Evolutionary conservation across 2,888 invertebrate genomes (phyloP), one percentile per base, ranked within the genome.

Genomic region (Archips crataeganus): DNA sequence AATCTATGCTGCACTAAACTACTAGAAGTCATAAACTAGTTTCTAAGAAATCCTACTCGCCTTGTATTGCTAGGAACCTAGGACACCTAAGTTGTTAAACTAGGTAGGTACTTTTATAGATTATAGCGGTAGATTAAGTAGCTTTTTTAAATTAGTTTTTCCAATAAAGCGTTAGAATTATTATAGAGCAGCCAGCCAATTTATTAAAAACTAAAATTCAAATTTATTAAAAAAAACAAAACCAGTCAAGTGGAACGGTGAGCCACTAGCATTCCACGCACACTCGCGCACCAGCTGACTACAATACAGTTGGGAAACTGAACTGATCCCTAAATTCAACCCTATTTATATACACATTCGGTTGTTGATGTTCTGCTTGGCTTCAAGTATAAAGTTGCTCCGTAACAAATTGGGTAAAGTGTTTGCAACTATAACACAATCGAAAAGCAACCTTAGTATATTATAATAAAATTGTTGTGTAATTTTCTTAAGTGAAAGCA

Each of bases 211-310:
- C 68, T 64, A 69, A 73, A 73, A 70, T 70, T 70, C 8, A 51
- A 65, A 74, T 74, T 74, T 74, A 65, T 65, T 69, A 80, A 79
- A 80, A 80, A 82, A 82, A 82, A 81, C 81, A 80, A 80, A 84
- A 82, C 84, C 81, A 84, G 84, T 84, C 84, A 81, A 81, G 81
- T 82, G 82, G 84, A 82, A 82, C 84, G 80, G 77, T 76, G 80
- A 78, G 81, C 77, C 80, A 76, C 81, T 78, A 80, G 79, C 79
- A 71, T 74, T 74, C 74, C 81, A 83, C 83, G 76, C 84, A 84
- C 84, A 83, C 84, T 77, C 68, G 36, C 72, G 75, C 70, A 77
- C 68, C 81, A 82, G 80, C 82, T 81, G 79, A 65, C 42, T 54
- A 34, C 5, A 54, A 70, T 51, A 34, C 70, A 9, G 15, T 54